Base-by-base conservation (phyloP, 2,113 vertebrate genomes). In the Oplegnathus fasciatus region DNA sequence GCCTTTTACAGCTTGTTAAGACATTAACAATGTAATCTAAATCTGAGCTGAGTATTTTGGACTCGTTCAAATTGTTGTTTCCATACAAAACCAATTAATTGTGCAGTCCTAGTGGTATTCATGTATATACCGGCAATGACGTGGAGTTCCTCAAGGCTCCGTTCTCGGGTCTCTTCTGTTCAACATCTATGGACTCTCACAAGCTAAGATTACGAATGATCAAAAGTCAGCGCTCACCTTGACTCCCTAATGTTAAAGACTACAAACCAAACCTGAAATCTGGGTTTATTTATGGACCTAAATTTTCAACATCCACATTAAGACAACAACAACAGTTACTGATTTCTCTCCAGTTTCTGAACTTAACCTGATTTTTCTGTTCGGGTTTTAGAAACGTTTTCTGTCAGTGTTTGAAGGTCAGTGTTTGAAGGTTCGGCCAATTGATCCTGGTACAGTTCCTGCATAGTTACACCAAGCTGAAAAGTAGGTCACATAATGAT, bases 371-470 rank as follows among this genome's bases (percentile, higher is more conserved):
- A 48, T 85, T 85, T 78, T 34, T 37, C 6, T 46, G 3, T 48
- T 66, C 2, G 9, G 42, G 54, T 52, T 86, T 72, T 88, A 26
- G 40, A 69, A 61, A 58, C 13, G 5, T 67, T 79, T 82, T 10
- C 85, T 72, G 22, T 84, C 37, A 2, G 17, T 2, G 5, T n/a
- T n/a, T n/a, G n/a, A n/a, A n/a, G n/a, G 22, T 86, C 34, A 1
- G 22, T 2, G 3, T 81, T 83, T 86, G 80, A 88, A 83, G 83
- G 76, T 75, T 28, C 1, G 11, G 55, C 83, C 72, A 1, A 37
- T 64, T 55, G 64, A 55, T 78, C 69, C 80, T 72, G 77, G 83
- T 44, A 9, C 72, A 75, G 57, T 55, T 83, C 44, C 79, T 85
- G 73, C 9, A 76, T 3, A 44, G 76, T 32, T 44, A 9, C 50